A percentile compares a stretch with the other conserved stretches of the same genome.
Conservation (phyloP, 2,113 vertebrate genomes). For the Ctenomys sociabilis region DNA sequence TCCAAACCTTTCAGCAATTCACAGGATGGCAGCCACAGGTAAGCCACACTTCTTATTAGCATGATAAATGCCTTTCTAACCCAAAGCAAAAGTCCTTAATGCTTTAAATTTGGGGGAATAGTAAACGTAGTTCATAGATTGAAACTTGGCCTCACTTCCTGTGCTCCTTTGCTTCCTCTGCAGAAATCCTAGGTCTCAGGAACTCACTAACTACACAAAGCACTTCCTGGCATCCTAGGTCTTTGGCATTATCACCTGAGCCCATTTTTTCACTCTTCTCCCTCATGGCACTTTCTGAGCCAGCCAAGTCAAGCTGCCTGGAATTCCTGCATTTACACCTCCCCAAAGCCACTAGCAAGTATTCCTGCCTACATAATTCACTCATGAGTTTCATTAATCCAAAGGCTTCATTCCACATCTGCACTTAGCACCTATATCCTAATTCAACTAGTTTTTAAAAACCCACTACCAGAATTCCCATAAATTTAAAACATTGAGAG, state of each 20-base stretch:
- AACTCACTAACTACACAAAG: neutral
- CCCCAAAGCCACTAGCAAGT: neutral
- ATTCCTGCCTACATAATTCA: neutral
- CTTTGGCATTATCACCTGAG: neutral
- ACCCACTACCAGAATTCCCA: neutral
- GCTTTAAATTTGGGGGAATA: slow-evolving; percentile 17
- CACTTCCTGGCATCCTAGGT: neutral
- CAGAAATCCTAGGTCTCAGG: neutral
- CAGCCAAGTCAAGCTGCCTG: neutral
- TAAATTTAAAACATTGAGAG: neutral
- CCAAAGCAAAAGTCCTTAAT: neutral
- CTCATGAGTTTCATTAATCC: neutral
- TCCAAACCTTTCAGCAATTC: neutral
- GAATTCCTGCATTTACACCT: neutral
- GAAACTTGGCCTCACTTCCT: neutral
- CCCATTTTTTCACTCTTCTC: neutral
- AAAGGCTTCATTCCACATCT: neutral
- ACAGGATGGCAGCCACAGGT: neutral
- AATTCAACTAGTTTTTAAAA: neutral
- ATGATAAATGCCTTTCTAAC: neutral
- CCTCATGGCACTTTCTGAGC: neutral
- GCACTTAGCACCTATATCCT: neutral
- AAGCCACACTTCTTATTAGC: neutral
- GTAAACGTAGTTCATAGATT: neutral
- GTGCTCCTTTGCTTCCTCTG: neutral